These are phyloP conservation scores for Oncorhynchus gorbuscha DNA, from an alignment of 2,113 vertebrate species.

Conservation along the genomic window DNA sequence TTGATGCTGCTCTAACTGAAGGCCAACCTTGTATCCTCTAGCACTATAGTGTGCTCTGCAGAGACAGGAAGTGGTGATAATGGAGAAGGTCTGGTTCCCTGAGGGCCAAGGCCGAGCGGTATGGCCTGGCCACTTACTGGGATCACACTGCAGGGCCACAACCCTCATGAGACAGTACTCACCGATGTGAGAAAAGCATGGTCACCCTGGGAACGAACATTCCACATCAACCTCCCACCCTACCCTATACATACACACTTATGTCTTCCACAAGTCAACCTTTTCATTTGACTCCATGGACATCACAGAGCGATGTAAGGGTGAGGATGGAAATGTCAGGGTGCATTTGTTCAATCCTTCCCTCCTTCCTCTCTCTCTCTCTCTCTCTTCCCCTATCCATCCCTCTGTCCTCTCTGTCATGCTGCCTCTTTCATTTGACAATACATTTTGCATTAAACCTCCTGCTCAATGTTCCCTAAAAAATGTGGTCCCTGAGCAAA, in stretches of 20 bases:
- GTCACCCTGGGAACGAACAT: neutral
- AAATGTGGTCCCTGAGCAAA: too few species aligned
- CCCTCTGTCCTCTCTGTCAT: too few species aligned
- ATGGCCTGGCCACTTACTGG: neutral
- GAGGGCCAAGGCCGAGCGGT: neutral
- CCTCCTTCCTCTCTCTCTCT: neutral
- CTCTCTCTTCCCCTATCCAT: neutral
- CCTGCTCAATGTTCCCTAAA: too few species aligned
- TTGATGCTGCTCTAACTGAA: neutral
- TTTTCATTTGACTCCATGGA: neutral
- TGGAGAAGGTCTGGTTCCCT: slow-evolving; percentile 10
- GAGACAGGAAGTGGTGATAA: slow-evolving; percentile 17
- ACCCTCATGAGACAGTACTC: neutral
- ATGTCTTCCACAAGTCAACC: too few species aligned
- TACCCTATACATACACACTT: slow-evolving; percentile 6
- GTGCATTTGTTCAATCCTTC: too few species aligned
- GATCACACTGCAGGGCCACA: slow-evolving; percentile 7
- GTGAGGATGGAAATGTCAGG: neutral
- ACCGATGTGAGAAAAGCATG: slow-evolving; percentile 30
- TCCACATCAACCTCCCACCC: neutral
- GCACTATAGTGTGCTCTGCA: neutral
- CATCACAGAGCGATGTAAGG: too few species aligned
- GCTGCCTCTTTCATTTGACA: too few species aligned
- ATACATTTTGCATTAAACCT: too few species aligned
- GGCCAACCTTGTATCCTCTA: neutral